These are phyloP conservation scores for Spea hammondii DNA, from an alignment of 2,797 vertebrate genomes.

Conservation along the genomic window DNA sequence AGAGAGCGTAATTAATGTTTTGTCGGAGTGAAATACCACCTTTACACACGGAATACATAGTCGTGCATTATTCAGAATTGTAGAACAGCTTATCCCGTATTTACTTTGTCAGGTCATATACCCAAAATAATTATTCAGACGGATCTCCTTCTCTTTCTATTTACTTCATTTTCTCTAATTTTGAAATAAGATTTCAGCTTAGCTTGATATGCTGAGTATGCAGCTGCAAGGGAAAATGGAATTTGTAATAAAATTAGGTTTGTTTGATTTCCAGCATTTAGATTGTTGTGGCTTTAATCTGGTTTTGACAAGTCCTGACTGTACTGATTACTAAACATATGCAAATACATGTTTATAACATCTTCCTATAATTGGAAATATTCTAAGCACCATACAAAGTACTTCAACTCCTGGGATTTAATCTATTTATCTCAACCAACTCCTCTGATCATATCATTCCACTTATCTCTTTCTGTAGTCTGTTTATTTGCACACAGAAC, in stretches of 20 bases:
- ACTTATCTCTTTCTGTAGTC: constrained; percentile 2
- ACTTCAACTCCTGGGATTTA: constrained; percentile 29
- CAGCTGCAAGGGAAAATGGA: constrained; percentile 35
- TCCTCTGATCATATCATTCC: constrained; percentile 15
- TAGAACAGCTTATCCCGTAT: constrained; percentile 5
- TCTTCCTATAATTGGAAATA: constrained; percentile 38
- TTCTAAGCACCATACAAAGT: constrained; percentile 42
- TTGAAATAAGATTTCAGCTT: constrained; percentile 20
- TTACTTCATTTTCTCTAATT: constrained; percentile 20
- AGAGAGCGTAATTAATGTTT: too few relatives aligned
- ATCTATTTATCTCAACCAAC: constrained; percentile 28
- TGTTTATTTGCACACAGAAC: constrained; percentile 33
- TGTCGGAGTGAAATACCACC: too few relatives aligned
- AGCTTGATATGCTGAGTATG: constrained; percentile 14
- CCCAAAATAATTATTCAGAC: constrained; percentile 8
- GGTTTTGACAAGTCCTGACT: constrained; percentile 35
- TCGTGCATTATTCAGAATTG: too few relatives aligned
- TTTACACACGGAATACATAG: too few relatives aligned
- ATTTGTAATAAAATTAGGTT: constrained; percentile 42
- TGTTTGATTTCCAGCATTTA: constrained; percentile 43
- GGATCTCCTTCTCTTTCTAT: neutral
- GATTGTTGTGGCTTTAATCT: constrained; percentile 41
- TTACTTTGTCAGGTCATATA: constrained; percentile 22
- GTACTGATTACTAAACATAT: constrained; percentile 43
- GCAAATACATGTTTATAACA: constrained; percentile 32